phyloP scores from a whole-genome alignment of 2,113 vertebrate genomes.

The Chionodraco myersi region DNA sequence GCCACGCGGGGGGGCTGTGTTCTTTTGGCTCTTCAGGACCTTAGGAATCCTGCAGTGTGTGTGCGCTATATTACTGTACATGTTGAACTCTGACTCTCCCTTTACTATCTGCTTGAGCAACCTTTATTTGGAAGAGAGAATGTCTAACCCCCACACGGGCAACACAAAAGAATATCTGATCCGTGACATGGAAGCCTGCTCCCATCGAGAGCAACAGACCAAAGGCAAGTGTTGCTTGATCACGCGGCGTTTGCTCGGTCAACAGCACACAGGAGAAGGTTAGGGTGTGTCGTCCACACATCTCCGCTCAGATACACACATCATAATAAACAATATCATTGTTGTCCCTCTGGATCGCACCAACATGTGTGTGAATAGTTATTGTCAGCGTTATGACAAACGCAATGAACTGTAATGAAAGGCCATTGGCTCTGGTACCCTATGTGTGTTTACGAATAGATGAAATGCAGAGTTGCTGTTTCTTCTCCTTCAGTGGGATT shows the following conservation, averaged over 20 bases:
- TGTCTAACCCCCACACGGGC: not conserved
- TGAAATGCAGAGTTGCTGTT: not conserved
- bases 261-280: not conserved
- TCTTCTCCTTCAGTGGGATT: not conserved
- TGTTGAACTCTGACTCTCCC: not conserved
- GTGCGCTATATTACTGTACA: not conserved
- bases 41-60: not conserved
- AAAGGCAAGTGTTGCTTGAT: not conserved
- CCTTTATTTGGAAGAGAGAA: not conserved
- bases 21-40: no score
- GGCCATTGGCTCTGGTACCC: not conserved
- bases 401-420: not conserved
- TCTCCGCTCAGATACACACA: not conserved
- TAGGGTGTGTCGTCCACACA: constrained; percentile 18
- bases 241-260: constrained; percentile 8
- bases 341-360: not conserved
- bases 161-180: no score
- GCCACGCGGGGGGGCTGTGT: not conserved
- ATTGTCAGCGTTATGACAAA: not conserved
- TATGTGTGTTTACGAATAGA: not conserved
- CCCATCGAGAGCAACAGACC: not conserved
- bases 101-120: not conserved
- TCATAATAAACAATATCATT: no score
- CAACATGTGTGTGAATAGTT: no score
- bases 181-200: no score